phyloP scores from a whole-genome alignment of 2,888 invertebrate species.

The Scelioninae gen. 1 region DNA sequence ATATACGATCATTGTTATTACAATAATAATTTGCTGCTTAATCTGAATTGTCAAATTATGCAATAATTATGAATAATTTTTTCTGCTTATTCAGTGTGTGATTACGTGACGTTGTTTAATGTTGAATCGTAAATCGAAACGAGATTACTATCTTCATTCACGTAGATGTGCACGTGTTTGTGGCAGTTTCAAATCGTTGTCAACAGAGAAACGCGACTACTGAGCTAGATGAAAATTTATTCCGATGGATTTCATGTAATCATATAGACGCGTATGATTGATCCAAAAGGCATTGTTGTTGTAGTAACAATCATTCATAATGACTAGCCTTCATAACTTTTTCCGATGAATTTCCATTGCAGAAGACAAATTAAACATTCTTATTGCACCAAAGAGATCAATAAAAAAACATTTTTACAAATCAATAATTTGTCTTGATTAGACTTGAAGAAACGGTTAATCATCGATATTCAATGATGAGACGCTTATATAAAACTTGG shows the following conservation, averaged over 20 bases:
- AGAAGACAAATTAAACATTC: slow-evolving; percentile 8
- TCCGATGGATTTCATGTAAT: slow-evolving; percentile 66
- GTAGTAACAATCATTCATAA: slow-evolving; percentile 38
- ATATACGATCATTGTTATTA: too few species aligned
- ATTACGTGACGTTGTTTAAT: slow-evolving; percentile 45
- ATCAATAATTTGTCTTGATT: slow-evolving; percentile 1
- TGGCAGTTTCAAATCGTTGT: slow-evolving; percentile 46
- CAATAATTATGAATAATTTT: slow-evolving; percentile 1
- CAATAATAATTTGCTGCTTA: neutral
- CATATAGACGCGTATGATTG: slow-evolving; percentile 69
- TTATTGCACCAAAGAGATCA: neutral
- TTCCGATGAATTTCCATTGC: slow-evolving; percentile 10
- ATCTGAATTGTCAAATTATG: neutral
- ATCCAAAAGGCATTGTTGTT: slow-evolving; percentile 71
- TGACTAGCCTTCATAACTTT: slow-evolving; percentile 21
- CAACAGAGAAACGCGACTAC: slow-evolving; percentile 22
- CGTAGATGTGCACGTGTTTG: slow-evolving; percentile 40
- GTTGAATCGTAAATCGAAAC: slow-evolving; percentile 50
- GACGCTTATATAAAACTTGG: neutral
- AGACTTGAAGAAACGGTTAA: slow-evolving; percentile 6
- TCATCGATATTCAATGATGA: slow-evolving; percentile 15
- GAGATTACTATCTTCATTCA: slow-evolving; percentile 53
- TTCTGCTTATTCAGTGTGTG: slow-evolving; percentile 8
- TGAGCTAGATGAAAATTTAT: slow-evolving; percentile 66
- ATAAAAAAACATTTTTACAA: slow-evolving; percentile 1